Conservation (phyloP, 1,140 invertebrate species). For the Bathynomus jamesi region DNA sequence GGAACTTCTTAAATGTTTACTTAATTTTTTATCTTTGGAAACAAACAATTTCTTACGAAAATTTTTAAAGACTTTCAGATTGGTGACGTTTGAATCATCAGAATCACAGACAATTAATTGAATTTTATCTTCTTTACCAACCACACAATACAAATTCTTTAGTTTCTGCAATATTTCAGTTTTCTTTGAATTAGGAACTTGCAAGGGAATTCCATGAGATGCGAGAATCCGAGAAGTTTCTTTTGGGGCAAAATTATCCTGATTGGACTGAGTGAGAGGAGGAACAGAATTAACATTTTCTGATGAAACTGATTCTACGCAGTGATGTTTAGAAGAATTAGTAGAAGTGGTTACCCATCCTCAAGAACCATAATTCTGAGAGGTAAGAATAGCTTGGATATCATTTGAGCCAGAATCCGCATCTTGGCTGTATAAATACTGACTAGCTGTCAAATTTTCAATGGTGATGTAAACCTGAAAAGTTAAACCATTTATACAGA, state of each 20-base stretch:
- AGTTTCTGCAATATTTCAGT: background rate
- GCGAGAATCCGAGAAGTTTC: background rate
- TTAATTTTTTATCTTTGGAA: background rate
- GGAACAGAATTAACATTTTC: too few species aligned
- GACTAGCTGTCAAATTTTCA: slow-evolving; percentile 21
- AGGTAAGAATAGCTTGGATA: slow-evolving; percentile 19
- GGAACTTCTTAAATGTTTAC: background rate
- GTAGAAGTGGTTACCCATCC: background rate
- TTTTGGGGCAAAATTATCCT: background rate
- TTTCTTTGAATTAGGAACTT: background rate
- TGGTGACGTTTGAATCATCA: background rate
- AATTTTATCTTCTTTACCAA: background rate
- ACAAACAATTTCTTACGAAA: background rate
- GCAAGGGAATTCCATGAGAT: background rate
- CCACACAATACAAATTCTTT: background rate
- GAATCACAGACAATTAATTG: background rate
- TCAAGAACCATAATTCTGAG: slow-evolving; percentile 23
- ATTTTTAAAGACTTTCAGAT: background rate
- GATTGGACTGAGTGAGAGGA: background rate
- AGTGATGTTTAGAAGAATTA: background rate
- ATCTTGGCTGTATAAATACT: slow-evolving; percentile 23
- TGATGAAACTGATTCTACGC: too few species aligned
- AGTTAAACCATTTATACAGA: background rate
- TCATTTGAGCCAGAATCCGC: slow-evolving; percentile 19
- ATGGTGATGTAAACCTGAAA: slow-evolving; percentile 27